A percentile compares a stretch with the other conserved stretches of the same genome.
Evolutionary conservation across 2,797 vertebrate species (phyloP).

Genomic region (Triplophysa yarkandensis): DNA sequence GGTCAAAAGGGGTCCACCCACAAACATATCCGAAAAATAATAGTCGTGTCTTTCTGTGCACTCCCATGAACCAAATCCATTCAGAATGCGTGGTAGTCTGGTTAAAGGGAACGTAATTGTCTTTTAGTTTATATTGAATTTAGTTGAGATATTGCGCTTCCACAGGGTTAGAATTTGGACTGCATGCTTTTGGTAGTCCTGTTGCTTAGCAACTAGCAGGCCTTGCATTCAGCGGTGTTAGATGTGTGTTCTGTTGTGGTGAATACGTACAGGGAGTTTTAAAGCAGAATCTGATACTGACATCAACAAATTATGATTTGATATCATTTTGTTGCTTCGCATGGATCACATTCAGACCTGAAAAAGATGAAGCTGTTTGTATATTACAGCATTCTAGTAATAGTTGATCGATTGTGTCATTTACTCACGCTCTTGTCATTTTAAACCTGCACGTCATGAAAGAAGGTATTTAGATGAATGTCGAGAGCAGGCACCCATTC

Average conservation of each 20-base stretch:
- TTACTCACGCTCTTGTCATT: too few relatives aligned
- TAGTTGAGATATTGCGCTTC: constrained; percentile 32
- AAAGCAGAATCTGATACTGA: neutral
- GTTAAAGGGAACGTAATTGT: neutral
- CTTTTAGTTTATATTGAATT: neutral
- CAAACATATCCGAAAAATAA: constrained; percentile 11
- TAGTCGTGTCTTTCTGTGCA: constrained; percentile 14
- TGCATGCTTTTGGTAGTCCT: constrained; percentile 49
- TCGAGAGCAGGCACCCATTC: too few relatives aligned
- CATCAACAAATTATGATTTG: neutral
- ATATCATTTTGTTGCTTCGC: constrained; percentile 4
- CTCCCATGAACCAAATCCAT: constrained; percentile 20
- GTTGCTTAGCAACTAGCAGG: constrained; percentile 63
- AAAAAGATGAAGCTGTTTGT: neutral
- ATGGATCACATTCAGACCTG: neutral
- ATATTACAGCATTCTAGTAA: neutral
- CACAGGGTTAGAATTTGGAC: constrained; percentile 37
- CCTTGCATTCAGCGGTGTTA: constrained; percentile 39
- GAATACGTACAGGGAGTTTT: constrained; percentile 10
- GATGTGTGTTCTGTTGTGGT: constrained; percentile 8
- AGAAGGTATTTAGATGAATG: too few relatives aligned
- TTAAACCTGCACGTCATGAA: too few relatives aligned
- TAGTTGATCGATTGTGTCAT: too few relatives aligned
- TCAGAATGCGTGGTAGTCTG: neutral
- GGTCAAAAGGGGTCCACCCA: constrained; percentile 8